These are phyloP conservation scores for Melieria crassipennis DNA, from an alignment of 2,888 invertebrate genomes.

Conservation along the genomic window DNA sequence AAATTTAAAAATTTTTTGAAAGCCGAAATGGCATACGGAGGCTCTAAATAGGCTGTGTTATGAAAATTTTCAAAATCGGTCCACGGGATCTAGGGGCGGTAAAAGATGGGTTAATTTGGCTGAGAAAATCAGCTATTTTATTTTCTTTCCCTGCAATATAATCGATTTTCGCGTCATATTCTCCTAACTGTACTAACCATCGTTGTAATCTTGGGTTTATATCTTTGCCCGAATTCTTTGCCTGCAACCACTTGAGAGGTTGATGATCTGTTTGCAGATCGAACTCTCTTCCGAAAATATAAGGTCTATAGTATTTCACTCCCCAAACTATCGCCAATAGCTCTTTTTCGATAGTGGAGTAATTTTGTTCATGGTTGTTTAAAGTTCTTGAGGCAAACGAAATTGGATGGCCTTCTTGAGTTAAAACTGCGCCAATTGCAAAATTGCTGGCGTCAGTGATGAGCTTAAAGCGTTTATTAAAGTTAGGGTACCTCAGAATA, in stretches of 20 bases:
- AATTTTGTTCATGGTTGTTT: constrained; percentile 19
- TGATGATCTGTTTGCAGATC: constrained; percentile 40
- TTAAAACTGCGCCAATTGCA: constrained; percentile 19
- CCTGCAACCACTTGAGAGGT: constrained; percentile 40
- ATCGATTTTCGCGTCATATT: constrained; percentile 39
- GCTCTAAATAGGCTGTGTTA: no score
- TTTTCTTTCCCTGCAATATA: constrained; percentile 42
- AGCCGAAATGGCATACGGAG: no score
- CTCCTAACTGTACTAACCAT: constrained; percentile 39
- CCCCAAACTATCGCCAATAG: constrained; percentile 31
- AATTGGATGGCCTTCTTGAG: constrained; percentile 19
- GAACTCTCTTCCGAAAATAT: constrained; percentile 52
- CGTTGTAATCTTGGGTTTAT: constrained; percentile 38
- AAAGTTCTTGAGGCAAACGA: constrained; percentile 19
- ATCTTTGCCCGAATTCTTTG: constrained; percentile 38
- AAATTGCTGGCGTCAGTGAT: constrained; percentile 18
- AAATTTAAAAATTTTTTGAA: no score
- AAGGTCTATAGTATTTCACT: constrained; percentile 55
- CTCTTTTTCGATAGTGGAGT: constrained; percentile 13
- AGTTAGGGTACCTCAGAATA: constrained; percentile 11
- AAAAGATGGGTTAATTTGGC: no score
- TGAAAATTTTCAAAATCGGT: no score
- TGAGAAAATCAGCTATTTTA: constrained; percentile 39
- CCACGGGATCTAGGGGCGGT: no score
- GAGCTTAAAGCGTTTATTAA: constrained; percentile 12